Percentiles rank a stretch among this genome's conserved stretches.
phyloP scores from a whole-genome alignment of 2,888 invertebrate species.

The Salticus scenicus region DNA sequence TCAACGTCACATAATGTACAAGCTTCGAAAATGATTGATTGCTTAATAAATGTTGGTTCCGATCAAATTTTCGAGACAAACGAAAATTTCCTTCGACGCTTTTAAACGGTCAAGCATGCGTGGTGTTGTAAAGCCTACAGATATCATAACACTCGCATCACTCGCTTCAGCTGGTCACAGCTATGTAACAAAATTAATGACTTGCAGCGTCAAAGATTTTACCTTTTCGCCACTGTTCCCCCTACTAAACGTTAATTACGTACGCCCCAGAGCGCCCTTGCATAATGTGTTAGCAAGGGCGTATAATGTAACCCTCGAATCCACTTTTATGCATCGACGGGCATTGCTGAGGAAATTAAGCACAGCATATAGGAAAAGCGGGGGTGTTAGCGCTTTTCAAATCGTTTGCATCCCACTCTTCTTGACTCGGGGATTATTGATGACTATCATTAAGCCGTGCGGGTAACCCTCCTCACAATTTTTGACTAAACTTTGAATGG shows the following conservation, averaged over 20 bases:
- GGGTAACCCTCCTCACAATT: neutral
- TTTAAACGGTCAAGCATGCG: slow-evolving; percentile 58
- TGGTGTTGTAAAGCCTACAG: neutral
- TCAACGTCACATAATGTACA: too few relatives aligned
- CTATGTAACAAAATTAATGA: slow-evolving; percentile 64
- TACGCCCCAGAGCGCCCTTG: slow-evolving; percentile 46
- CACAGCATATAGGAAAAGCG: slow-evolving; percentile 32
- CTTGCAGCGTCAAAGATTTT: slow-evolving; percentile 43
- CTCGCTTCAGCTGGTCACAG: slow-evolving; percentile 45
- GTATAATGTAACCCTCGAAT: slow-evolving; percentile 48
- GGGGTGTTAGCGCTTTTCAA: neutral
- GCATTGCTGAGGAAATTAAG: slow-evolving; percentile 63
- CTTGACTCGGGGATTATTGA: slow-evolving; percentile 65
- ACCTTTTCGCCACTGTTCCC: slow-evolving; percentile 56
- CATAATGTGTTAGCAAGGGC: slow-evolving; percentile 59
- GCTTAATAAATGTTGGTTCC: neutral
- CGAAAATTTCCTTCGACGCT: slow-evolving; percentile 1
- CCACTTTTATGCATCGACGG: slow-evolving; percentile 66
- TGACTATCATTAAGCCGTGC: slow-evolving; percentile 59
- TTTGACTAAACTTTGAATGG: slow-evolving; percentile 15
- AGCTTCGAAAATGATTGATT: slow-evolving; percentile 6
- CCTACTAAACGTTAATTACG: slow-evolving; percentile 54
- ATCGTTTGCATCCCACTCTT: neutral
- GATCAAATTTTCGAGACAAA: neutral
- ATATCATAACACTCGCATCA: slow-evolving; percentile 58